Evolutionary conservation across 1,140 invertebrate species (phyloP), one percentile per base, ranked within the genome.

Genomic region (Phenacoccus solenopsis): DNA sequence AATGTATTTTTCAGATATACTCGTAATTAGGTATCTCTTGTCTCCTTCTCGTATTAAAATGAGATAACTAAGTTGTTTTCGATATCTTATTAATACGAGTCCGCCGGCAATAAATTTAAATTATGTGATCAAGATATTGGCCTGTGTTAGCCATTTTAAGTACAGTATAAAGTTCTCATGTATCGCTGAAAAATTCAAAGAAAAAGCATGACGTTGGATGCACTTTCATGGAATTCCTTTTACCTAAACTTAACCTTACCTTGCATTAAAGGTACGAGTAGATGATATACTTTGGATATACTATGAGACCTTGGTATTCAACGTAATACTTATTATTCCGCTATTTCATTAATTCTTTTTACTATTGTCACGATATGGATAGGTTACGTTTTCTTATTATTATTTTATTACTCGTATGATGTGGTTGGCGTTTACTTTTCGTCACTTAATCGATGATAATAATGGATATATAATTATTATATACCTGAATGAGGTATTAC

Each of bases 361-460:
- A n/a, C n/a, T n/a, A 49, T 49, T 49, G 38, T 49, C 38, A 49
- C 38, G 38, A 49, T 49, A 49, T 49, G 38, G n/a, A n/a, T n/a
- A n/a, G n/a, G n/a, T n/a, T n/a, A n/a, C 38, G 38, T 49, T 49
- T n/a, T 10, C 12, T 49, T 49, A 49, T 49, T 49, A n/a, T 49
- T 49, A 49, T 49, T 49, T 49, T 49, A 49, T 49, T 49, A 49
- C 38, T n/a, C 5, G 38, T n/a, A 9, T 49, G 12, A n/a, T 49
- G 38, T 16, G 38, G 3, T 49, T 49, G 13, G 38, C 38, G 16
- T 49, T 49, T 49, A n/a, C n/a, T n/a, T n/a, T n/a, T n/a, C n/a
- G n/a, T n/a, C n/a, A n/a, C n/a, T n/a, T n/a, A n/a, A n/a, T n/a
- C n/a, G n/a, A n/a, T n/a, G n/a, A n/a, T n/a, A n/a, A n/a, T n/a